Evolutionary conservation across 2,113 vertebrate genomes (phyloP).

Genomic region (Erpornis zantholeuca): DNA sequence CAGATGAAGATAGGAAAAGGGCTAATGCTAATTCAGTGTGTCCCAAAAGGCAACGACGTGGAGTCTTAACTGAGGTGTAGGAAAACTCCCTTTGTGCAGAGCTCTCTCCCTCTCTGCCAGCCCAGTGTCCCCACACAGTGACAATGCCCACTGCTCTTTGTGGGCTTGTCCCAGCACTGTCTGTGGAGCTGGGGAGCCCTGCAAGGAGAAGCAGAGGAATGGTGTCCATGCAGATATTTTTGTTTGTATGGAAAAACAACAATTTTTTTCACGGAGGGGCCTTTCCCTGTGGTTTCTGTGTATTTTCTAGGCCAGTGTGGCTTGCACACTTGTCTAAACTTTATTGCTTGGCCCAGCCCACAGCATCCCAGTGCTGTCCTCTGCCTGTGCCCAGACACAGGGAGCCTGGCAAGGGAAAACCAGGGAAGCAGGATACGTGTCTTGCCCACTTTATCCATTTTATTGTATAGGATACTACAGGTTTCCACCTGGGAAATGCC

Average conservation of each 20-base stretch:
- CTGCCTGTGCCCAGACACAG: accelerated
- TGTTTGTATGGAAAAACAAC: accelerated
- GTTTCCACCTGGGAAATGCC: neutral
- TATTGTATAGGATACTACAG: accelerated
- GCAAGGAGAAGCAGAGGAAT: neutral
- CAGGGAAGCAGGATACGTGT: accelerated
- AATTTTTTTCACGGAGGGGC: neutral
- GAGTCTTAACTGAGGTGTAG: neutral
- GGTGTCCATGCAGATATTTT: neutral
- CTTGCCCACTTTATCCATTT: neutral
- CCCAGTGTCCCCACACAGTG: neutral
- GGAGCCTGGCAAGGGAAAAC: neutral
- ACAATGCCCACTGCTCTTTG: accelerated
- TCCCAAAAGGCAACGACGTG: accelerated
- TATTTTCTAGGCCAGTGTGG: neutral
- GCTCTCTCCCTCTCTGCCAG: accelerated
- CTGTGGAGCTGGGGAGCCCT: neutral
- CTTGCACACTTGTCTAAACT: neutral
- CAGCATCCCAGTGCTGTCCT: neutral
- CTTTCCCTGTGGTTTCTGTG: neutral
- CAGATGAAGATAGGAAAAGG: neutral
- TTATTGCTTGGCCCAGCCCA: neutral
- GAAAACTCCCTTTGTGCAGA: accelerated
- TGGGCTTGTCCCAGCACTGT: neutral
- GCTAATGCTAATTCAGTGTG: accelerated